Conservation (phyloP, 2,797 vertebrate genomes). For the Hephaestus fuliginosus region DNA sequence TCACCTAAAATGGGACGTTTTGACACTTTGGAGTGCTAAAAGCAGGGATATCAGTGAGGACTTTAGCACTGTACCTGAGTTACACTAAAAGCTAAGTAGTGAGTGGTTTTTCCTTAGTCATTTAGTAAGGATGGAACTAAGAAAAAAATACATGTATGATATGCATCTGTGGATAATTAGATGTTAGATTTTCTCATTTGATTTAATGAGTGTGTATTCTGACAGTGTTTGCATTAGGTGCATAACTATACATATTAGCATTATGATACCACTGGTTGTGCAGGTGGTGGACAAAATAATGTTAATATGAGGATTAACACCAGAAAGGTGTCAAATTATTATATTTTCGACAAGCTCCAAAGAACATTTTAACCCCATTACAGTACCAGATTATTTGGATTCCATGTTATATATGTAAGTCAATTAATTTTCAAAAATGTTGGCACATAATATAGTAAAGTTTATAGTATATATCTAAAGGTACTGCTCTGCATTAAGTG, state of each 20-base stretch:
- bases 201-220: not conserved
- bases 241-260: not conserved
- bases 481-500: no score
- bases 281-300: not conserved
- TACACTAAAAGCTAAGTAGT: slow-evolving; percentile 63
- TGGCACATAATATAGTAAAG: no score
- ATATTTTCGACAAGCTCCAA: not conserved
- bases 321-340: not conserved
- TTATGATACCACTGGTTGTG: not conserved
- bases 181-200: not conserved
- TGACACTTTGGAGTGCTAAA: slow-evolving; percentile 86
- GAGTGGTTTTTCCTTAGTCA: slow-evolving; percentile 24
- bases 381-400: not conserved
- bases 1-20: slow-evolving; percentile 78
- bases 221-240: not conserved
- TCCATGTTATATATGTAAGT: not conserved
- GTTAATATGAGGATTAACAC: not conserved
- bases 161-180: not conserved
- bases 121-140: slow-evolving; percentile 19
- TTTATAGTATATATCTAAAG: no score
- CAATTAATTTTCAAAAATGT: not conserved
- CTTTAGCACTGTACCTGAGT: slow-evolving; percentile 47
- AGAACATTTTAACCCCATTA: not conserved
- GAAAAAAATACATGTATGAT: not conserved
- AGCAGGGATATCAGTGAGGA: slow-evolving; percentile 75